These are phyloP conservation scores for Lates japonicus DNA, from an alignment of 2,797 vertebrate species.

Conservation along the genomic window DNA sequence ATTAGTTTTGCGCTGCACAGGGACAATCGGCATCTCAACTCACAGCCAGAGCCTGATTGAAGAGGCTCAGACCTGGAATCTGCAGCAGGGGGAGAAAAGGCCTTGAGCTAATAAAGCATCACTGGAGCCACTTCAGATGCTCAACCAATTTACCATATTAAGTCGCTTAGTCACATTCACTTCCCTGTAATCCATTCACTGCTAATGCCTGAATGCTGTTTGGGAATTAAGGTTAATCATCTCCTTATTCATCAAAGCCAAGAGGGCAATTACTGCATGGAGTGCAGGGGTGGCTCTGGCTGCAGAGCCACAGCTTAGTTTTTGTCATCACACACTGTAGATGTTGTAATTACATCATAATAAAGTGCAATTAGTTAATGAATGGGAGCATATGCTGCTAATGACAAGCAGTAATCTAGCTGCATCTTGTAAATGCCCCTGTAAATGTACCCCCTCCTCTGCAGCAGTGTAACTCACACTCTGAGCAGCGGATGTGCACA, in stretches of 20 bases:
- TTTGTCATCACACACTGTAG: conserved; percentile 77
- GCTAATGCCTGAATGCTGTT: conserved; percentile 92
- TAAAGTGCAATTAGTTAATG: conserved; percentile 90
- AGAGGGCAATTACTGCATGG: conserved; percentile 91
- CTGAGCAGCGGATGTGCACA: conserved; percentile 2
- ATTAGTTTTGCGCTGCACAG: conserved; percentile 55
- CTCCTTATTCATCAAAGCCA: conserved; percentile 92
- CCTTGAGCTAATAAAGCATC: conserved; percentile 79
- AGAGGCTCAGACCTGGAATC: conserved; percentile 69
- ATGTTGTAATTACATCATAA: conserved; percentile 89
- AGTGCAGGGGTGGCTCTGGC: conserved; percentile 82
- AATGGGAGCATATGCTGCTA: conserved; percentile 83
- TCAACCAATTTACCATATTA: conserved; percentile 92
- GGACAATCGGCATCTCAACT: conserved; percentile 53
- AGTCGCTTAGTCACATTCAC: conserved; percentile 91
- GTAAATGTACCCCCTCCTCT: conserved; percentile 43
- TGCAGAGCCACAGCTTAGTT: conserved; percentile 76
- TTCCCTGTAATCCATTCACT: conserved; percentile 92
- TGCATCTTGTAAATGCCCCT: conserved; percentile 37
- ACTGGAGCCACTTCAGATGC: conserved; percentile 79
- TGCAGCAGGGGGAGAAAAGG: conserved; percentile 67
- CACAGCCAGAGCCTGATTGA: conserved; percentile 64
- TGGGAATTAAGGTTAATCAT: conserved; percentile 96
- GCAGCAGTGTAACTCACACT: conserved; percentile 22
- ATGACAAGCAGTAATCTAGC: conserved; percentile 73